Evolutionary conservation across 2,113 vertebrate genomes (phyloP).

Genomic region (Pholis gunnellus): DNA sequence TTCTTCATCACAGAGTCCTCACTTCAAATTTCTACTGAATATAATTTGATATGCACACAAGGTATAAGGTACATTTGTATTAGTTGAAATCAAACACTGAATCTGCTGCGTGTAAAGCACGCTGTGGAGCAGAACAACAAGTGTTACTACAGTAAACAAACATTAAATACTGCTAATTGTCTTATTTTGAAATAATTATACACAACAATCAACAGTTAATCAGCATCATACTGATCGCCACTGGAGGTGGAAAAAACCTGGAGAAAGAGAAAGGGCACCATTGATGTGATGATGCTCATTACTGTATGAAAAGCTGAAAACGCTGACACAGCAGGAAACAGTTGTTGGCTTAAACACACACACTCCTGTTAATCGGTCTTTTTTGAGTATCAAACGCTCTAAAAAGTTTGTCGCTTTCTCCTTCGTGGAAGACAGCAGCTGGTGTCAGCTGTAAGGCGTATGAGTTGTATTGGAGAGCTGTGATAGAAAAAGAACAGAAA

Average conservation of each 20-base stretch:
- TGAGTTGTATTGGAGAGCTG: background rate
- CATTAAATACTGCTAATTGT: background rate
- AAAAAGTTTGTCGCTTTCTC: background rate
- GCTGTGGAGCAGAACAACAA: background rate
- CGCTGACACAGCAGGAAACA: background rate
- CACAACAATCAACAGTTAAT: background rate
- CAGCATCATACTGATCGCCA: background rate
- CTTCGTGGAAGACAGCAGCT: too few species aligned
- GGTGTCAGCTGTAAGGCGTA: background rate
- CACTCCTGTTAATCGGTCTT: too few species aligned
- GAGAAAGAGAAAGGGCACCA: background rate
- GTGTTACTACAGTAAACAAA: background rate
- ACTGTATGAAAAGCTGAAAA: background rate
- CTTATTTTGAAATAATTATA: conserved; percentile 11
- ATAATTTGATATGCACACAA: conserved; percentile 3
- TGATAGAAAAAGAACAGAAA: background rate
- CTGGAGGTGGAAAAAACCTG: background rate
- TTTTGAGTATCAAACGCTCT: background rate
- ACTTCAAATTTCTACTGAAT: conserved; percentile 34
- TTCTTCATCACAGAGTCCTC: conserved; percentile 29
- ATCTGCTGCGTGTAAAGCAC: background rate
- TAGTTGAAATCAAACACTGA: background rate
- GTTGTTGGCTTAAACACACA: too few species aligned
- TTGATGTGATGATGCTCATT: background rate
- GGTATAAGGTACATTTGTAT: background rate